These are phyloP conservation scores for Eulemur rufifrons DNA, from an alignment of 2,113 vertebrate species.

Conservation along the genomic window DNA sequence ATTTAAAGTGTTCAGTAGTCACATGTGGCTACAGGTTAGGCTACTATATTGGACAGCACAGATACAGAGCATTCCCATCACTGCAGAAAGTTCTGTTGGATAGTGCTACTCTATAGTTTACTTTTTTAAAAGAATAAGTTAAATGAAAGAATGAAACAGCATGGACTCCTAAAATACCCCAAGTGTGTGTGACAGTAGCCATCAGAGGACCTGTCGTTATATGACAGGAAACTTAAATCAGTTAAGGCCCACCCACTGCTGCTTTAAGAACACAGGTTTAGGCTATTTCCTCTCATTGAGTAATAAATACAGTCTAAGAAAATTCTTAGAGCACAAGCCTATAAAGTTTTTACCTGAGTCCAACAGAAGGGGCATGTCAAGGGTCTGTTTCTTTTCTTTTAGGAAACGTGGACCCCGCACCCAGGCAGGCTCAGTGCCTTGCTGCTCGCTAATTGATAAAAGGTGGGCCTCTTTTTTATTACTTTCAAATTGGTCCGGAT, in stretches of 20 bases:
- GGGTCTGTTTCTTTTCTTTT: slow-evolving; percentile 47
- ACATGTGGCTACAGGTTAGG: neutral
- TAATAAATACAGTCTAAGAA: neutral
- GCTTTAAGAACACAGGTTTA: neutral
- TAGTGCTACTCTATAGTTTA: neutral
- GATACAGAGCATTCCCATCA: neutral
- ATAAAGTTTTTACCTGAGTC: neutral
- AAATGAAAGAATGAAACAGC: neutral
- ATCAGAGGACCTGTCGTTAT: neutral
- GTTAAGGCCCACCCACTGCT: neutral
- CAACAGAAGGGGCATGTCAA: neutral
- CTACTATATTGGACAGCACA: neutral
- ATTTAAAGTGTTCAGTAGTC: neutral
- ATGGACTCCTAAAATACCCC: neutral
- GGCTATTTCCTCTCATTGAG: neutral
- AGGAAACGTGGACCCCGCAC: neutral
- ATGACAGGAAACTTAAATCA: neutral
- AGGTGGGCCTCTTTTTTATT: slow-evolving; percentile 38
- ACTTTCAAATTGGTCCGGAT: slow-evolving; percentile 1
- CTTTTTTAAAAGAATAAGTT: neutral
- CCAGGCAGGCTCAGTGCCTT: slow-evolving; percentile 20
- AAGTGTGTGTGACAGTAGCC: neutral
- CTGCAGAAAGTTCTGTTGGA: neutral
- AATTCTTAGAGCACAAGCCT: neutral
- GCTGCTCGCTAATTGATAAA: neutral